These are phyloP conservation scores for Cartodere bifasciata DNA, from an alignment of 2,888 invertebrate species.

Conservation along the genomic window DNA sequence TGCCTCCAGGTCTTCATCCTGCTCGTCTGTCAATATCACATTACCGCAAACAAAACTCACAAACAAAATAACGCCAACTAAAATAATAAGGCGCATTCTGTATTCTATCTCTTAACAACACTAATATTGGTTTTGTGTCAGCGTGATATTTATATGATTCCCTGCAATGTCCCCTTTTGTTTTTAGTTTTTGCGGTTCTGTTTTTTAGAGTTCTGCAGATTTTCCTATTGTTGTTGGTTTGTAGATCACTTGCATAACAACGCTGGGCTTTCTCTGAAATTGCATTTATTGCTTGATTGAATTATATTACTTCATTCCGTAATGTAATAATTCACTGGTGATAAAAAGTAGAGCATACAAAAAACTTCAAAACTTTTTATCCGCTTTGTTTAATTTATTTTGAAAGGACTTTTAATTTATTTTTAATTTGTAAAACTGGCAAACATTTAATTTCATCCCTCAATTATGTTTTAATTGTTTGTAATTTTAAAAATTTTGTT, in stretches of 20 bases:
- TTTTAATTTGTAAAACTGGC: constrained; percentile 1
- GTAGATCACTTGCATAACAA: constrained; percentile 29
- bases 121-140: constrained; percentile 9
- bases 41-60: constrained; percentile 25
- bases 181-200: constrained; percentile 16
- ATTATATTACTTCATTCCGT: constrained; percentile 18
- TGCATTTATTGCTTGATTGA: constrained; percentile 27
- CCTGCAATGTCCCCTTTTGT: constrained; percentile 18
- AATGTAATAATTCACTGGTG: constrained; percentile 11
- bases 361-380: constrained; percentile 8
- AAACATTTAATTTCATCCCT: constrained; percentile 1
- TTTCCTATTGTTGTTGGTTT: constrained; percentile 20
- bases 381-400: not conserved
- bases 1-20: too few species aligned
- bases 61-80: constrained; percentile 25
- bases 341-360: constrained; percentile 12
- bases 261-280: constrained; percentile 29
- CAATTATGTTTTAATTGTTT: too few species aligned
- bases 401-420: constrained; percentile 1
- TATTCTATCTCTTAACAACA: too few species aligned
- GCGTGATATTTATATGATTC: constrained; percentile 27
- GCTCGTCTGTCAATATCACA: constrained; percentile 26
- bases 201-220: constrained; percentile 17
- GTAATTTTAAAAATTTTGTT: too few species aligned
- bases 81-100: constrained; percentile 26